Evolutionary conservation across 2,113 vertebrate genomes (phyloP).

Genomic region (Sander lucioperca): DNA sequence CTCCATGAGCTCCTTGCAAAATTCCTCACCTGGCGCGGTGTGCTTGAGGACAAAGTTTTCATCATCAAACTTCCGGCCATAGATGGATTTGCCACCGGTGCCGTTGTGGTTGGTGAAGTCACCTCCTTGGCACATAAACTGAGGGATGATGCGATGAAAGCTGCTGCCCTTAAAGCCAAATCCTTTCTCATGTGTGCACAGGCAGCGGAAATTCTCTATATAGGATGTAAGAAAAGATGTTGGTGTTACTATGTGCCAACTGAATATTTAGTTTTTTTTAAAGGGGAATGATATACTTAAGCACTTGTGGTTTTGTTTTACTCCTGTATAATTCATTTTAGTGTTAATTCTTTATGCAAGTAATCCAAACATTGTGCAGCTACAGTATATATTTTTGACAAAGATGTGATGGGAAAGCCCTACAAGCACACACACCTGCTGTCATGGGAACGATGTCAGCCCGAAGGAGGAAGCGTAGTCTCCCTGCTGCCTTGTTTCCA

Average conservation of each 20-base stretch:
- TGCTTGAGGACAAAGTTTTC: conserved; percentile 99
- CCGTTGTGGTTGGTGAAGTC: conserved; percentile 99
- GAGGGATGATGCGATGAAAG: conserved; percentile 96
- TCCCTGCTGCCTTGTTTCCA: conserved; percentile 93
- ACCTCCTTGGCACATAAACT: conserved; percentile 98
- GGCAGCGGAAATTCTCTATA: conserved; percentile 95
- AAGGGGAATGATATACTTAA: neutral
- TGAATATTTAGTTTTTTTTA: neutral
- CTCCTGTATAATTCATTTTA: neutral
- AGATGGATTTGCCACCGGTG: conserved; percentile 97
- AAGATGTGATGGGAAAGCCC: neutral
- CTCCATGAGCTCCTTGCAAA: neutral
- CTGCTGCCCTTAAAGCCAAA: conserved; percentile 98
- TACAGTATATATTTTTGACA: neutral
- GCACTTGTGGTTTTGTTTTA: neutral
- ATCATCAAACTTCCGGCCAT: conserved; percentile 95
- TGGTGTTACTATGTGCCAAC: neutral
- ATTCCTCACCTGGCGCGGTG: conserved; percentile 89
- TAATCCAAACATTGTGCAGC: neutral
- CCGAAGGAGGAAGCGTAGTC: conserved; percentile 92
- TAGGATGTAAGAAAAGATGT: neutral
- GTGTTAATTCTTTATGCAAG: neutral
- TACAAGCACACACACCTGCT: conserved; percentile 82
- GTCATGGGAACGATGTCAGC: conserved; percentile 97
- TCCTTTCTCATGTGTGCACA: conserved; percentile 97